Evolutionary conservation across 2,797 vertebrate species (phyloP).

Genomic region (Enteromius radiatus): DNA sequence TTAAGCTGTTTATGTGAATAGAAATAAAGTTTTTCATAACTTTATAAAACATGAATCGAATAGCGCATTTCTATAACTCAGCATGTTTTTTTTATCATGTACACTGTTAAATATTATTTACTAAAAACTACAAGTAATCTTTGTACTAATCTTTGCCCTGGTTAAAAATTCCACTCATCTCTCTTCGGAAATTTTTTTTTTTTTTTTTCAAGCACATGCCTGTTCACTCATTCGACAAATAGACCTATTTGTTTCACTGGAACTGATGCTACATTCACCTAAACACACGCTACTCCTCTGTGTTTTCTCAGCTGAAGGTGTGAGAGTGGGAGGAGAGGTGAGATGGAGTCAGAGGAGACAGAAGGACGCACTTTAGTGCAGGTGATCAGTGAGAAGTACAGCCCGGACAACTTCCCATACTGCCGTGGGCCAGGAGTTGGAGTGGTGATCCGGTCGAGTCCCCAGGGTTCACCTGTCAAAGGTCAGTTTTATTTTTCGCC

Average conservation of each 20-base stretch:
- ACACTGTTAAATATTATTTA: not conserved
- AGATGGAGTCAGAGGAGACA: conserved; percentile 85
- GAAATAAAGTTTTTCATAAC: not conserved
- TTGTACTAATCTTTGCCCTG: conserved; percentile 8
- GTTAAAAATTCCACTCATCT: not conserved
- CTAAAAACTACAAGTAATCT: not conserved
- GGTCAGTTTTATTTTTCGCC: conserved; percentile 72
- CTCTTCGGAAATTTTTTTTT: not conserved
- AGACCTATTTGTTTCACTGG: not conserved
- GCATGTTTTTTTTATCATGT: not conserved
- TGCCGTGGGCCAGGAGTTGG: conserved; percentile 89
- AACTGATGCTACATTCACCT: not conserved
- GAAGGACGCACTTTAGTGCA: conserved; percentile 91
- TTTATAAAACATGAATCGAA: not conserved
- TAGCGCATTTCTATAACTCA: not conserved
- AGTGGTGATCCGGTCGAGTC: conserved; percentile 88
- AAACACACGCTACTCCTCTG: not conserved
- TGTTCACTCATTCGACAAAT: not conserved
- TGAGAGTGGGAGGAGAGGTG: conserved; percentile 55
- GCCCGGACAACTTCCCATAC: conserved; percentile 94
- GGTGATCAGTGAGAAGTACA: conserved; percentile 96
- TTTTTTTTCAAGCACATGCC: not conserved
- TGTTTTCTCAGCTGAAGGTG: conserved; percentile 36
- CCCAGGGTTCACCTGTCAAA: conserved; percentile 94
- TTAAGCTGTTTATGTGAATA: not conserved